A percentile compares a stretch with the other conserved stretches of the same genome.
These are phyloP conservation scores for Cetonia aurata DNA, from an alignment of 2,888 invertebrate species.

Conservation along the genomic window DNA sequence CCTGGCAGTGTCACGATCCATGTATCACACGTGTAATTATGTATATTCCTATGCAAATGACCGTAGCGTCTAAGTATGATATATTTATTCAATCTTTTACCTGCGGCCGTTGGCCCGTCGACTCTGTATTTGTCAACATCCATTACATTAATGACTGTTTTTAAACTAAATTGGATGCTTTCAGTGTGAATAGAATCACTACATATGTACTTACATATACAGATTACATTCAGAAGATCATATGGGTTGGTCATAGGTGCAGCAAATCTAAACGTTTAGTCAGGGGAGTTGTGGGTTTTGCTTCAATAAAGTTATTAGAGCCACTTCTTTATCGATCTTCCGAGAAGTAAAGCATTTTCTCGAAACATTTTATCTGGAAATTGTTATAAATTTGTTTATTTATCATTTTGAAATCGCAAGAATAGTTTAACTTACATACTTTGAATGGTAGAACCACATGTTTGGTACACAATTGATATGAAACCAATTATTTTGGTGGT, in stretches of 20 bases:
- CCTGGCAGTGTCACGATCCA: conserved; percentile 50
- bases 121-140: conserved; percentile 52
- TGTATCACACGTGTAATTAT: conserved; percentile 55
- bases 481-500: too few relatives aligned
- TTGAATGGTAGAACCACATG: too few relatives aligned
- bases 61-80: conserved; percentile 50
- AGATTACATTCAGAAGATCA: conserved; percentile 24
- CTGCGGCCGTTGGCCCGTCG: conserved; percentile 47
- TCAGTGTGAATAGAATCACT: conserved; percentile 38
- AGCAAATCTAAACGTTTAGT: conserved; percentile 23
- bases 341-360: too few relatives aligned
- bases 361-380: too few relatives aligned
- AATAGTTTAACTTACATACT: too few relatives aligned
- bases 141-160: conserved; percentile 52
- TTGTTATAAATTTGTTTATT: too few relatives aligned
- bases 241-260: conserved; percentile 41
- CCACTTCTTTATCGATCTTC: too few relatives aligned
- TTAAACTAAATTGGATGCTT: conserved; percentile 47
- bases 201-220: conserved; percentile 11
- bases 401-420: too few relatives aligned
- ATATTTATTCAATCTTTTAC: conserved; percentile 50
- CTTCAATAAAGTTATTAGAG: conserved; percentile 27
- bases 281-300: conserved; percentile 30
- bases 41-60: conserved; percentile 54
- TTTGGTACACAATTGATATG: too few relatives aligned